These are phyloP conservation scores for Emydoidea blandingii DNA, from an alignment of 2,797 vertebrate genomes.

Conservation along the genomic window DNA sequence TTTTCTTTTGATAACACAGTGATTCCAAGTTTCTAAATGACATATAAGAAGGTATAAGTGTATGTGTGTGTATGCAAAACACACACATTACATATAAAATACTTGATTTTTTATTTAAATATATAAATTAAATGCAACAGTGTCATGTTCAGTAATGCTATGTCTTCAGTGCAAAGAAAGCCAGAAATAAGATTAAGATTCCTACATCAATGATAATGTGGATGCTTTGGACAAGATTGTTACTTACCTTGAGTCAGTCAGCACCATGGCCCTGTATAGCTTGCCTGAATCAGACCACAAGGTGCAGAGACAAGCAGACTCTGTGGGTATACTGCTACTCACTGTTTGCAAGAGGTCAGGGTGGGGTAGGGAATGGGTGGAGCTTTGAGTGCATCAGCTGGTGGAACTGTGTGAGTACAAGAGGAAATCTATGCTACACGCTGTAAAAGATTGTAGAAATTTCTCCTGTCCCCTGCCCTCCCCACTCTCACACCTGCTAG, in stretches of 20 bases:
- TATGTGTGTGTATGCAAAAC: not conserved
- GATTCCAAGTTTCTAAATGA: slow-evolving; percentile 35
- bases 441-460: not conserved
- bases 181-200: not conserved
- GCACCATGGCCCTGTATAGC: not conserved
- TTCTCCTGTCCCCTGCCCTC: not conserved
- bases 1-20: slow-evolving; percentile 14
- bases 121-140: slow-evolving; percentile 23
- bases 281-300: not conserved
- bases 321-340: not conserved
- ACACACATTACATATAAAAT: slow-evolving; percentile 38
- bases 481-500: not conserved
- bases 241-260: not conserved
- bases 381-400: not conserved
- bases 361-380: not conserved
- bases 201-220: not conserved
- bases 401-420: not conserved
- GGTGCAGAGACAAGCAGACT: not conserved
- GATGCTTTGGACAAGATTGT: not conserved
- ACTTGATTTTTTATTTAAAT: slow-evolving; percentile 54
- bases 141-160: not conserved
- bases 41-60: slow-evolving; percentile 16
- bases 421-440: not conserved
- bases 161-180: not conserved
- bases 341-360: not conserved